A percentile compares a stretch with the other conserved stretches of the same genome.
Conservation (phyloP, 2,888 invertebrate species). For the Seira ritae region DNA sequence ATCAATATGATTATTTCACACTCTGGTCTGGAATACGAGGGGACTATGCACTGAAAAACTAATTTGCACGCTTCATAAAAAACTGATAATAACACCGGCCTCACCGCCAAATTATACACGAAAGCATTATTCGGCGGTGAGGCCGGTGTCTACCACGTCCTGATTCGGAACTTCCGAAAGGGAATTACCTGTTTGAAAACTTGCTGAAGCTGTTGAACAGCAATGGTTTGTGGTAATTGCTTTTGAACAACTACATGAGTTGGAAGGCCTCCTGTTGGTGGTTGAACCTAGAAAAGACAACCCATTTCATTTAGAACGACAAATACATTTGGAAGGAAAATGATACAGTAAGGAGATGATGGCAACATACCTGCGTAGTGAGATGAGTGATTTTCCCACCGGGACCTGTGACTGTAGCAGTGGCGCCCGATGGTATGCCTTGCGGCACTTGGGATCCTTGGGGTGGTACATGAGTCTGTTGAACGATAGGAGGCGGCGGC, state of each 20-base stretch:
- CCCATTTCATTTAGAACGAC: neutral
- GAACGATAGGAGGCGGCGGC: constrained; percentile 25
- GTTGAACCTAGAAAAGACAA: constrained; percentile 24
- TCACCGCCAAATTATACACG: too few species aligned
- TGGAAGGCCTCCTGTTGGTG: constrained; percentile 74
- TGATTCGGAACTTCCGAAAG: too few species aligned
- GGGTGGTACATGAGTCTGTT: constrained; percentile 33
- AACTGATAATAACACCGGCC: neutral
- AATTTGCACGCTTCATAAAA: constrained; percentile 2
- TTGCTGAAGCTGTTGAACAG: constrained; percentile 86
- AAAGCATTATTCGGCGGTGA: too few species aligned
- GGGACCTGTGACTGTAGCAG: constrained; percentile 22
- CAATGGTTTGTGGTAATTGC: constrained; percentile 81
- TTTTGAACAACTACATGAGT: constrained; percentile 85
- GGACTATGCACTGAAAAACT: neutral
- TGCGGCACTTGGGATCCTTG: constrained; percentile 36
- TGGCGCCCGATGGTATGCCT: constrained; percentile 40
- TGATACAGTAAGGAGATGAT: neutral
- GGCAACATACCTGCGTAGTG: constrained; percentile 23
- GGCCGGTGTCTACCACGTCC: too few species aligned
- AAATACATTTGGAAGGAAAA: neutral
- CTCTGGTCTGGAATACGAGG: too few species aligned
- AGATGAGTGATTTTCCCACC: constrained; percentile 46
- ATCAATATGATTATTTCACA: too few species aligned
- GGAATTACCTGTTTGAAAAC: constrained; percentile 80